Base-by-base conservation (phyloP, 2,113 vertebrate species). In the Crypturellus undulatus region DNA sequence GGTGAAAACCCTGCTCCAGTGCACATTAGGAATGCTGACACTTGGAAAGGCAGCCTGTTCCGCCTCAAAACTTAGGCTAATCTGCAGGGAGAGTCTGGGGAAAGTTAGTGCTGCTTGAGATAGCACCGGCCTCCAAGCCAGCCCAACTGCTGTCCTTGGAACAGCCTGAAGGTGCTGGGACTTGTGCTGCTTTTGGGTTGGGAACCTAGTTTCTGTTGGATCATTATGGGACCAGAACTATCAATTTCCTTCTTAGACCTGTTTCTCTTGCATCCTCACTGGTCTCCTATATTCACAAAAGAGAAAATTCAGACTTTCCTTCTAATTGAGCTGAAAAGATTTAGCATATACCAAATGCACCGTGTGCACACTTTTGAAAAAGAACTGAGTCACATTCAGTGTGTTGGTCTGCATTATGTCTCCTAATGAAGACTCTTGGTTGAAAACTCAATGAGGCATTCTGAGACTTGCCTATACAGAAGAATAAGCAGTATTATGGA, bases 1-100 rank as follows among this genome's bases (percentile, higher is more conserved):
- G 95, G 93, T 96, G 85, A 71, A 90, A 84, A 32, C 18, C 20
- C 62, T 76, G 83, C 93, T 93, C 30, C 1, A 2, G 2, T 95
- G 95, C 83, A 94, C 86, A 45, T 12, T 15, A 90, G 96, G 95
- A 96, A 96, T 92, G 94, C 73, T 78, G 65, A 49, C 60, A 76
- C 72, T 72, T 63, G 65, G 73, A 88, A 69, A 81, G 65, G 54
- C 90, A 93, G 69, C 22, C 69, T 81, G 79, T 83, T 79, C 79
- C 83, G 81, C 85, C 92, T 72, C 77, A 49, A 38, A 72, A 56
- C 20, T 59, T 79, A 62, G 47, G 72, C 83, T 78, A 47, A 63
- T 51, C 69, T 58, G 69, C 77, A 62, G n/a, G 56, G 58, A 91
- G 71, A 71, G 77, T 3, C 45, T 42, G 6, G 1, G 36, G 30